Evolutionary conservation across 2,113 vertebrate genomes (phyloP).

Genomic region (Otus sunia): DNA sequence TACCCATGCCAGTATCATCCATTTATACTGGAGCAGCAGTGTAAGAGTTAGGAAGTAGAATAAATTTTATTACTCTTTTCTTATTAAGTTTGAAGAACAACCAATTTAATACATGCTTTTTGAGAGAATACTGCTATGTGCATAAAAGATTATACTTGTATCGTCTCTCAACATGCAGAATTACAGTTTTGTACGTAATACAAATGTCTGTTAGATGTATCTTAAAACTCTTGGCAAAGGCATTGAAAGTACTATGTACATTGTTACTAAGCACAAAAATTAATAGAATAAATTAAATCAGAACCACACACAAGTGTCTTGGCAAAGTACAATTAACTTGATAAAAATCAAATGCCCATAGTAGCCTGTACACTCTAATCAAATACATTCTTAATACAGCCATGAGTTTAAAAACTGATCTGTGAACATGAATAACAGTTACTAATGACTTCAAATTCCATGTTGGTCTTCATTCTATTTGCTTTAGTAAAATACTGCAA

Average conservation of each 20-base stretch:
- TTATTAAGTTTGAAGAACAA: neutral
- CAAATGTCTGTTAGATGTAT: neutral
- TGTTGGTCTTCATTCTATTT: neutral
- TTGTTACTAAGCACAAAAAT: neutral
- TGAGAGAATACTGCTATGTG: neutral
- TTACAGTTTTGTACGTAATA: neutral
- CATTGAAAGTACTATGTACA: rapidly evolving
- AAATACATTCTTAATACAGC: neutral
- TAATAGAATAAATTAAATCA: neutral
- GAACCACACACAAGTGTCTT: neutral
- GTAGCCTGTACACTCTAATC: neutral
- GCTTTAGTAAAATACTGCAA: neutral
- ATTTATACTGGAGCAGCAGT: neutral
- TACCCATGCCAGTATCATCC: neutral
- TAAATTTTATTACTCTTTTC: neutral
- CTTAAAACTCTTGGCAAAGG: neutral
- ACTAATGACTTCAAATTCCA: neutral
- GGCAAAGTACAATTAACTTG: neutral
- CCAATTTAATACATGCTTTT: neutral
- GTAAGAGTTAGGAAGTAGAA: neutral
- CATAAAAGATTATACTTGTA: neutral
- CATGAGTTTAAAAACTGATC: neutral
- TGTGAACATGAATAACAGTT: neutral
- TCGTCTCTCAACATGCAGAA: neutral
- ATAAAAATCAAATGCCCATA: neutral